Base-by-base conservation (phyloP, 2,113 vertebrate species). In the Psammodynastes pulverulentus region DNA sequence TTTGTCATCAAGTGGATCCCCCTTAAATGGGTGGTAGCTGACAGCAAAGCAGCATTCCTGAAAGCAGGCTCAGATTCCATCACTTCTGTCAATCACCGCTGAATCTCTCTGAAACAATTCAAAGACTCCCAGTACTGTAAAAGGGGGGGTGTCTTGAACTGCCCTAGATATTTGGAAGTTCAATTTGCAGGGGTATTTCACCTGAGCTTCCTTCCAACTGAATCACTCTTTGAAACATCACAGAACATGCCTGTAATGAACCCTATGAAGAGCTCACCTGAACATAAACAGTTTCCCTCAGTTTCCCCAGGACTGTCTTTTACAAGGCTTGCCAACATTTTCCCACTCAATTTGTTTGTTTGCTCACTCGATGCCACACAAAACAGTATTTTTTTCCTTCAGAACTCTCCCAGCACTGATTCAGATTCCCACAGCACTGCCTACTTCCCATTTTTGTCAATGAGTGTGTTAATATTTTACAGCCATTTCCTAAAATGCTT, bases 371-470 rank as follows among this genome's bases (percentile, higher is more conserved):
- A 3, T 43, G 17, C 72, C 72, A 79, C 34, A 79, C 72, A 79
- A 43, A 21, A 39, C 34, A 79, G 34, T 79, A 43, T 1, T 43
- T 79, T 54, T 72, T 79, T 79, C 72, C 17, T 43, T 9, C 17
- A 43, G 72, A 79, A 79, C 17, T 79, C 34, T 79, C 7, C 72
- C 72, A 43, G n/a, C n/a, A n/a, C n/a, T n/a, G n/a, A n/a, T n/a
- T n/a, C n/a, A 79, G 72, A 79, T 21, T 39, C 72, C 34, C 17
- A 79, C 34, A 79, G 34, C 17, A 79, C 4, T 79, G 34, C 39
- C 72, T 90, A 2, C 84, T 93, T 92, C 19, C 26, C 92, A 91
- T 12, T 88, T 54, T 90, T 56, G 91, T 87, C 43, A 94, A 86
- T 90, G 85, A 87, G 45, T 7, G 15, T 62, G 45, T 5, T 54